Evolutionary conservation across 2,888 invertebrate species (phyloP), one percentile per base, ranked within the genome.

Genomic region (Epiperipatus broadwayi): DNA sequence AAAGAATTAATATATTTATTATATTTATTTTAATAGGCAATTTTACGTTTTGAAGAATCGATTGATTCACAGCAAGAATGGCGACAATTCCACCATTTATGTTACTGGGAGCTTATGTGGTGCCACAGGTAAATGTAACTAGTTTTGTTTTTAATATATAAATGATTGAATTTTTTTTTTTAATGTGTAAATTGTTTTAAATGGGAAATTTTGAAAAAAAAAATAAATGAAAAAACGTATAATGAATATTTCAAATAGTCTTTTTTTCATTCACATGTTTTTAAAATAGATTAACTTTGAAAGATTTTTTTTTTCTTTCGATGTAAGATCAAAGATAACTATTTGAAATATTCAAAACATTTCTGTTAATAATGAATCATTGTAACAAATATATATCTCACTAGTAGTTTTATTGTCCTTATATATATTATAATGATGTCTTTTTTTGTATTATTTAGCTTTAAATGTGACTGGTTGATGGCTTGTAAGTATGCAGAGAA

Each of bases 101-200:
- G 87, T 57, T 85, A 73, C 56, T 93, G 91, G 91, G 91, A 91
- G 56, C 66, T 89, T 22, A 71, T 85, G 67, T 89, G 85, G 85
- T 72, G 79, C 2, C 72, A 79, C 53, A 73, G 78, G 78, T 78
- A 58, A 58, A 59, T 56, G 19, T n/a, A n/a, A n/a, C n/a, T n/a
- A n/a, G n/a, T 19, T 36, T 41, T 35, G 8, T 35, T 31, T 21
- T 30, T 22, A 4, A 8, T 34, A 12, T 21, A 14, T 2, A 19
- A 15, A 31, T 8, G 20, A 21, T n/a, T 14, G 10, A 18, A 21
- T 38, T 35, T 43, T 33, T 4, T 48, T 14, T 34, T 12, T 21
- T 27, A 8, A n/a, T n/a, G n/a, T n/a, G n/a, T n/a, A n/a, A n/a
- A n/a, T n/a, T n/a, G n/a, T n/a, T n/a, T n/a, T n/a, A n/a, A n/a